Percentiles rank a stretch among this genome's conserved stretches.
phyloP scores from a whole-genome alignment of 1,140 invertebrate genomes.

The Goniozus legneri region DNA sequence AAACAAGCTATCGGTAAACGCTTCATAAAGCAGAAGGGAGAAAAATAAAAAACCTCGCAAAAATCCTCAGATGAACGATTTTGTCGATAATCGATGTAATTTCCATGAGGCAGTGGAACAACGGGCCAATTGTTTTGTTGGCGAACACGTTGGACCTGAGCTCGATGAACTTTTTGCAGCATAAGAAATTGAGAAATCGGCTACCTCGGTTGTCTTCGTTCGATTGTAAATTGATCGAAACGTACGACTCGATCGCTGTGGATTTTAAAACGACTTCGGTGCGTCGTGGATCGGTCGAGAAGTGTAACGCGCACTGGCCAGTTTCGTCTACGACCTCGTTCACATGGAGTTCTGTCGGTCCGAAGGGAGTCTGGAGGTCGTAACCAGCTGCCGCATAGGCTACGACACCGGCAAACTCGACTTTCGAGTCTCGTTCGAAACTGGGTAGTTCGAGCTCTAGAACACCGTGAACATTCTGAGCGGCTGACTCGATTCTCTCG shows the following conservation, averaged over 20 bases:
- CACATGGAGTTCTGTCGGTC: too few species aligned
- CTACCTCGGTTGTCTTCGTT: background rate
- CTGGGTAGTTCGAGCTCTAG: too few species aligned
- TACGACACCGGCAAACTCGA: too few species aligned
- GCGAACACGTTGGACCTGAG: background rate
- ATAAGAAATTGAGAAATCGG: background rate
- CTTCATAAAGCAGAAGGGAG: too few species aligned
- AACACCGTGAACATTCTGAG: too few species aligned
- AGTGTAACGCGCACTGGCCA: background rate
- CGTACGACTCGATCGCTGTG: background rate
- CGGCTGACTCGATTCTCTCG: too few species aligned
- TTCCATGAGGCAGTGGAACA: background rate
- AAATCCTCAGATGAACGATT: background rate
- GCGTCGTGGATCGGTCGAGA: background rate
- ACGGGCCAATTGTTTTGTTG: background rate
- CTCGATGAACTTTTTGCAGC: background rate
- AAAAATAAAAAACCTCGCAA: too few species aligned
- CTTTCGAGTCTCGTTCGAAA: too few species aligned
- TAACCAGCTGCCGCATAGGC: too few species aligned
- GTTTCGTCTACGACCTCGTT: background rate
- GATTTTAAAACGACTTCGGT: background rate
- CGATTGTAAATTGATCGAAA: background rate
- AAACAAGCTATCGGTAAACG: too few species aligned
- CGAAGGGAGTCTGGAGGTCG: too few species aligned
- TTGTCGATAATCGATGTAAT: background rate